These are phyloP conservation scores for Tribolium castaneum DNA, from an alignment of 1,140 invertebrate species.

Conservation along the genomic window DNA sequence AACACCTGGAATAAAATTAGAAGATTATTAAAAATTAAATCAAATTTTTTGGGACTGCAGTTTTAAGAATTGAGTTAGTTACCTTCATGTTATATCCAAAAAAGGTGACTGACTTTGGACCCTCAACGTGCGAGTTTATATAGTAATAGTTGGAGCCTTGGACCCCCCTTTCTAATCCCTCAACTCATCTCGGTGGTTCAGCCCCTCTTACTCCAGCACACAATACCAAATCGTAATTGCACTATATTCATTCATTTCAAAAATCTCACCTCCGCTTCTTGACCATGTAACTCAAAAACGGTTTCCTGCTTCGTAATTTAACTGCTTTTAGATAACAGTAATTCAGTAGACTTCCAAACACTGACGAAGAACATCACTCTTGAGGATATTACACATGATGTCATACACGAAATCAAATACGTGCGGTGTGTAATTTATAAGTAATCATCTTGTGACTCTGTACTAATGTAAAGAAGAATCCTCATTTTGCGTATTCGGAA, in stretches of 20 bases:
- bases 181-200: conserved; percentile 27
- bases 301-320: conserved; percentile 10
- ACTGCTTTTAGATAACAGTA: not conserved
- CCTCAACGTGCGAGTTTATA: conserved; percentile 42
- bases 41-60: not conserved
- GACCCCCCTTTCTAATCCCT: conserved; percentile 50
- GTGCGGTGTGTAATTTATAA: conserved; percentile 1
- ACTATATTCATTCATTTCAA: conserved; percentile 22
- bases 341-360: conserved; percentile 1
- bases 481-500: not conserved
- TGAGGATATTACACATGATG: not conserved
- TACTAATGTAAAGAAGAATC: not conserved
- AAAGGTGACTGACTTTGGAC: conserved; percentile 51
- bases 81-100: conserved; percentile 52
- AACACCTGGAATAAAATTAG: conserved; percentile 39
- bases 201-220: conserved; percentile 22
- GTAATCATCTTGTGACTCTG: not conserved
- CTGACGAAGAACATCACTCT: not conserved
- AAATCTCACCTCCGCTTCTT: conserved; percentile 33
- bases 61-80: conserved; percentile 18
- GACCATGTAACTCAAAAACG: conserved; percentile 12
- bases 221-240: conserved; percentile 20
- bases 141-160: conserved; percentile 46
- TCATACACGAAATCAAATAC: not conserved
- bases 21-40: not conserved